Percentiles rank a stretch among this genome's conserved stretches.
These are phyloP conservation scores for Timema podura DNA, from an alignment of 2,888 invertebrate genomes.

Conservation along the genomic window DNA sequence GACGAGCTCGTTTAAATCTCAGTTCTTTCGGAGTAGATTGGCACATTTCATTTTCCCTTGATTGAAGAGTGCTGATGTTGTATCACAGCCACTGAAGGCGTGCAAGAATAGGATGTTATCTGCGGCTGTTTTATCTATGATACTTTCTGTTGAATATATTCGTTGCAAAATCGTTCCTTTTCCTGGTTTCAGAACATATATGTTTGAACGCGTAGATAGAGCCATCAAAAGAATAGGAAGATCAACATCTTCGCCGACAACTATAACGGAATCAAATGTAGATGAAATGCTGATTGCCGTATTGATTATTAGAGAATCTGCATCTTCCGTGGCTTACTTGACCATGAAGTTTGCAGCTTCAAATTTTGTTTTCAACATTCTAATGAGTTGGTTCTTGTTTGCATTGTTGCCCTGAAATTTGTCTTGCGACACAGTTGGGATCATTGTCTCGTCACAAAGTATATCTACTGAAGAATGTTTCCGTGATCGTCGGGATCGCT, in stretches of 20 bases:
- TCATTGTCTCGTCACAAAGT: neutral
- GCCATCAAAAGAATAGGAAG: neutral
- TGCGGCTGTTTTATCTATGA: neutral
- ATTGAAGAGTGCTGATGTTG: neutral
- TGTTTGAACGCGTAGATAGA: neutral
- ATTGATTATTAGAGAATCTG: slow-evolving; percentile 6
- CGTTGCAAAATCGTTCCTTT: neutral
- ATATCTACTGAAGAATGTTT: neutral
- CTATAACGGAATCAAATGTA: slow-evolving; percentile 1
- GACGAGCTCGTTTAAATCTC: slow-evolving; percentile 1
- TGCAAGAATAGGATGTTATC: slow-evolving; percentile 3
- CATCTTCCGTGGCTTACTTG: neutral
- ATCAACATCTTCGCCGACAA: neutral
- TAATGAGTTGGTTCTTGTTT: neutral
- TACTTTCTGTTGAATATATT: slow-evolving; percentile 10
- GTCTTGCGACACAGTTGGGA: neutral
- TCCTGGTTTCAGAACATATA: neutral
- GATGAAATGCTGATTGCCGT: neutral
- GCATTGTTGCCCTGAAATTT: neutral
- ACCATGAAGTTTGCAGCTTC: slow-evolving; percentile 2
- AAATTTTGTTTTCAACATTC: neutral
- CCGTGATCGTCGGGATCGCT: neutral
- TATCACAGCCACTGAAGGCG: neutral
- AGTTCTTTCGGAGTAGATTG: neutral
- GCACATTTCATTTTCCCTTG: neutral